Conservation (phyloP, 2,113 vertebrate species). For the Passer domesticus region DNA sequence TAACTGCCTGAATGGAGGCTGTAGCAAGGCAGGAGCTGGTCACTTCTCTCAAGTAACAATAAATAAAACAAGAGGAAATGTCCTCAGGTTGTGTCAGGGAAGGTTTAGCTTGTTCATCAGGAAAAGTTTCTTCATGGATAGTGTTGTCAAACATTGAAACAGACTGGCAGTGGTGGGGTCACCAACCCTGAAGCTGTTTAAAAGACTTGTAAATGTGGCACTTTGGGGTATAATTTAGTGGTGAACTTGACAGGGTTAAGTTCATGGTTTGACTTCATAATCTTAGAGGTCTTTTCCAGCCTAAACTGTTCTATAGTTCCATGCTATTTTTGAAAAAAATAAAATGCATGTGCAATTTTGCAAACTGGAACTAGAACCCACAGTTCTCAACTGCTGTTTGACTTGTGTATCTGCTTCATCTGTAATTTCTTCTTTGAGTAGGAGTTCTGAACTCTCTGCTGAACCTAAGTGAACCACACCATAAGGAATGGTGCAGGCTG, state of each 20-base stretch:
- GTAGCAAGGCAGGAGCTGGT: fast-evolving
- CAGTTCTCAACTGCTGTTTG: not conserved
- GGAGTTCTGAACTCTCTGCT: not conserved
- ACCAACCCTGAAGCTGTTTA: not conserved
- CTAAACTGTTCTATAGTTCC: not conserved
- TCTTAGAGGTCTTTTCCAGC: not conserved
- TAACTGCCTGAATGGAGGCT: not conserved
- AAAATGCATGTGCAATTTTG: not conserved
- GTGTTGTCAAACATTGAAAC: not conserved
- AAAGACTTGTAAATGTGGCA: not conserved
- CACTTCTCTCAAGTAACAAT: not conserved
- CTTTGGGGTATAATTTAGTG: not conserved
- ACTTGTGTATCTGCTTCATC: not conserved
- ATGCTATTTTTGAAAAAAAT: not conserved
- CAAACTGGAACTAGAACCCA: not conserved
- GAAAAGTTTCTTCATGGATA: not conserved
- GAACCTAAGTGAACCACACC: not conserved
- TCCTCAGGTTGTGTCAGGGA: not conserved
- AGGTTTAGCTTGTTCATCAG: not conserved
- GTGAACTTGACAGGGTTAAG: not conserved
- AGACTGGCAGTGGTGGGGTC: not conserved
- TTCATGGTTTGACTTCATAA: not conserved
- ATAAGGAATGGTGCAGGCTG: not conserved
- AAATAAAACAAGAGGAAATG: not conserved
- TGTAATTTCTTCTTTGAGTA: not conserved